A percentile compares a stretch with the other conserved stretches of the same genome.
Evolutionary conservation across 2,113 vertebrate species (phyloP).

Genomic region (Nycticebus coucang): DNA sequence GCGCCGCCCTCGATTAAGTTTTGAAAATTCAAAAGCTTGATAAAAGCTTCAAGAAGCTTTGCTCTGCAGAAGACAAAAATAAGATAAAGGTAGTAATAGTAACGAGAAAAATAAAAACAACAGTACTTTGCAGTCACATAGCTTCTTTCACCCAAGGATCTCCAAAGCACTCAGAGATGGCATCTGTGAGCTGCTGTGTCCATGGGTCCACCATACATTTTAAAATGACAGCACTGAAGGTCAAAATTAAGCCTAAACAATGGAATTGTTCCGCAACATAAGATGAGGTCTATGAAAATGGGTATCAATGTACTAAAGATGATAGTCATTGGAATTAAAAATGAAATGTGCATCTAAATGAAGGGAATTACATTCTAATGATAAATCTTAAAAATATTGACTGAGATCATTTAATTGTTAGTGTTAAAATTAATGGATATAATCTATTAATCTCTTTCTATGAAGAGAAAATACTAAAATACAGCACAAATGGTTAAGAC

Average conservation of each 20-base stretch:
- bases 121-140: background rate
- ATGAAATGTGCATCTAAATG: background rate
- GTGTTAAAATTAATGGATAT: background rate
- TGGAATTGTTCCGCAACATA: background rate
- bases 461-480: slow-evolving; percentile 46
- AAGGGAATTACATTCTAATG: background rate
- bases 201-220: background rate
- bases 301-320: background rate
- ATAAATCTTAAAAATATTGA: background rate
- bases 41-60: slow-evolving; percentile 9
- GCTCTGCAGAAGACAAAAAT: background rate
- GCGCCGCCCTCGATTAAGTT: background rate
- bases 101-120: slow-evolving; percentile 28
- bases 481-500: background rate
- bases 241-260: background rate
- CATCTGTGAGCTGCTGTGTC: background rate
- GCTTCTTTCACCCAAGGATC: background rate
- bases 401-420: background rate
- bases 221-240: background rate
- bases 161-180: background rate
- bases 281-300: slow-evolving; percentile 5
- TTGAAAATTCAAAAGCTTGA: slow-evolving; percentile 30
- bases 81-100: background rate
- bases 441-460: background rate
- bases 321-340: background rate